Evolutionary conservation across 2,113 vertebrate genomes (phyloP).

Genomic region (Aegypius monachus): DNA sequence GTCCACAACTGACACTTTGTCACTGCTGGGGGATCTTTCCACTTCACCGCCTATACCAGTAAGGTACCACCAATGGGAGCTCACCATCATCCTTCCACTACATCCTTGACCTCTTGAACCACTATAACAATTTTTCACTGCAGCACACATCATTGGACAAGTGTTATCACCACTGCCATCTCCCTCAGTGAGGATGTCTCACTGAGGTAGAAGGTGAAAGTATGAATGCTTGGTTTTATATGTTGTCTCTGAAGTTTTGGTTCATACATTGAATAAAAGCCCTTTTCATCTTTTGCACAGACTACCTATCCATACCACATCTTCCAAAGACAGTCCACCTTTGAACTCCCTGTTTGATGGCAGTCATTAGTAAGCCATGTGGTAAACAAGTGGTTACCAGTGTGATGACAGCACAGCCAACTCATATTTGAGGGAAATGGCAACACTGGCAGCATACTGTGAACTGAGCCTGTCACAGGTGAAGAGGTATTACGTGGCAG

Average conservation of each 20-base stretch:
- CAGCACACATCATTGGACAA: neutral
- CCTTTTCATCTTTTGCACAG: neutral
- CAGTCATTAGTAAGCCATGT: neutral
- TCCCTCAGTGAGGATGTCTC: neutral
- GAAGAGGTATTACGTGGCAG: neutral
- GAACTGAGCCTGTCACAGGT: neutral
- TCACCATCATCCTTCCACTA: neutral
- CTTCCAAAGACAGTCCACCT: neutral
- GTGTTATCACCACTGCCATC: neutral
- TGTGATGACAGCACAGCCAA: neutral
- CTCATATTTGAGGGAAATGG: neutral
- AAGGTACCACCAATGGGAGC: neutral
- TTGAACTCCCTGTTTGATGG: neutral
- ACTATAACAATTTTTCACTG: neutral
- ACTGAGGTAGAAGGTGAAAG: neutral
- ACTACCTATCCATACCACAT: neutral
- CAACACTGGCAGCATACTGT: neutral
- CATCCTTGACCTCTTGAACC: neutral
- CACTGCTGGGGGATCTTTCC: neutral
- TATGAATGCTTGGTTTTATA: neutral
- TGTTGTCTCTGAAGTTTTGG: neutral
- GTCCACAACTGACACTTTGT: neutral
- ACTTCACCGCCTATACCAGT: neutral
- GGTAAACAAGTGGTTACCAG: neutral
- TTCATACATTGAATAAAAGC: neutral